Conservation (phyloP, 2,113 vertebrate genomes). For the Odocoileus virginianus region DNA sequence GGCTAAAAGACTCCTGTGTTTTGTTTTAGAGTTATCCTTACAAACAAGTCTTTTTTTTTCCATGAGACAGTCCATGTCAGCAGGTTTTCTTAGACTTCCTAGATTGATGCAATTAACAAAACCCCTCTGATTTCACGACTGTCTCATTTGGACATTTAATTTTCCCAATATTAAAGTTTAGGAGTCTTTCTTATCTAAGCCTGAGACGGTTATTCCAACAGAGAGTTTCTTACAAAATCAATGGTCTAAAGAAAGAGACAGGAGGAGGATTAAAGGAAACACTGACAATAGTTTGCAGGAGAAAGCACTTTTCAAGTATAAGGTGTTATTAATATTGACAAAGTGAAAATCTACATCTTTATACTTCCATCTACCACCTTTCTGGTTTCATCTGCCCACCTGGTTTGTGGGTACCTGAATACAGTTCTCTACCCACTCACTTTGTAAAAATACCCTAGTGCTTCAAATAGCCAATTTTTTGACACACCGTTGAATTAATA, state of each 20-base stretch:
- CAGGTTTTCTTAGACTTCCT: neutral
- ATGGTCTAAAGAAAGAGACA: neutral
- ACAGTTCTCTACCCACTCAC: neutral
- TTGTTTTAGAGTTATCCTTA: neutral
- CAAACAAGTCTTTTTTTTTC: neutral
- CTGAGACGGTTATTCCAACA: neutral
- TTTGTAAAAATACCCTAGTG: constrained; percentile 27
- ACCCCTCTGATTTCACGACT: neutral
- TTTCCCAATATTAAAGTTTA: neutral
- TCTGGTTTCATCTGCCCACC: neutral
- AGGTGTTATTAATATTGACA: neutral
- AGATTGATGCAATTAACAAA: neutral
- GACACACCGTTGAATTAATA: neutral
- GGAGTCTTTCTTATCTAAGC: neutral
- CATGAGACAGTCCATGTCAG: neutral
- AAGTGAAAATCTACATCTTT: neutral
- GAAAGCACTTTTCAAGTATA: neutral
- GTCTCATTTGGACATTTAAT: neutral
- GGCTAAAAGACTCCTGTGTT: neutral
- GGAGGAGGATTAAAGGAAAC: neutral
- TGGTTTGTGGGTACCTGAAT: neutral
- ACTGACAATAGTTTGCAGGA: neutral
- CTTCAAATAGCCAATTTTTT: constrained; percentile 11
- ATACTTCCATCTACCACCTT: neutral
- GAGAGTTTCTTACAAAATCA: neutral